Evolutionary conservation across 2,797 vertebrate species (phyloP).

Genomic region (Carapus acus): DNA sequence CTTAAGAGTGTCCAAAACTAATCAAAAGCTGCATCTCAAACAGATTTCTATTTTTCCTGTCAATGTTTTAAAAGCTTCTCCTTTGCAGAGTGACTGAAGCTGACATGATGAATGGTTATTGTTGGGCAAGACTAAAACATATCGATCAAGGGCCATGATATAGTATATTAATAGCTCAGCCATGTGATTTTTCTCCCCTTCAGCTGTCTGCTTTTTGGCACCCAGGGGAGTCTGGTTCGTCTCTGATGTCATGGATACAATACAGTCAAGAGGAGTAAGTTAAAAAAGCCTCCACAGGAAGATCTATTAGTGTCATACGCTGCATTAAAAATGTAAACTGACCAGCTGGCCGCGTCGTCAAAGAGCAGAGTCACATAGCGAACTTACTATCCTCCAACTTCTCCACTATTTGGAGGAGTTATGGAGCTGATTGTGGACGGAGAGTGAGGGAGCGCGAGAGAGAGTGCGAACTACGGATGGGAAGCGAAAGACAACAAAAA

Average conservation of each 20-base stretch:
- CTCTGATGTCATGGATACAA: constrained; percentile 45
- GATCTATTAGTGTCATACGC: constrained; percentile 41
- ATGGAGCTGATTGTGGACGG: constrained; percentile 34
- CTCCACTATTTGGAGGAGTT: constrained; percentile 42
- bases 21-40: constrained; percentile 42
- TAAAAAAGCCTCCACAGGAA: constrained; percentile 28
- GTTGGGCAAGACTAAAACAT: constrained; percentile 66
- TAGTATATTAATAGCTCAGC: constrained; percentile 62
- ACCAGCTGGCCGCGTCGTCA: background rate
- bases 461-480: constrained; percentile 1
- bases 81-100: constrained; percentile 16
- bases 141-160: constrained; percentile 64
- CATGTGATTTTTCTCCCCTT: constrained; percentile 27
- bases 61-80: constrained; percentile 53
- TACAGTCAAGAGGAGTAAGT: constrained; percentile 20
- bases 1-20: constrained; percentile 18
- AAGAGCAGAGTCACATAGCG: constrained; percentile 15
- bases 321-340: constrained; percentile 35
- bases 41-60: constrained; percentile 24
- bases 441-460: constrained; percentile 6
- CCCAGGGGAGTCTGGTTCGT: constrained; percentile 55
- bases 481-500: constrained; percentile 36
- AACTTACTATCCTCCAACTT: constrained; percentile 32
- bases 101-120: constrained; percentile 73
- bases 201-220: constrained; percentile 50